These are phyloP conservation scores for Eupithecia tripunctaria DNA, from an alignment of 2,888 invertebrate species.

Conservation along the genomic window DNA sequence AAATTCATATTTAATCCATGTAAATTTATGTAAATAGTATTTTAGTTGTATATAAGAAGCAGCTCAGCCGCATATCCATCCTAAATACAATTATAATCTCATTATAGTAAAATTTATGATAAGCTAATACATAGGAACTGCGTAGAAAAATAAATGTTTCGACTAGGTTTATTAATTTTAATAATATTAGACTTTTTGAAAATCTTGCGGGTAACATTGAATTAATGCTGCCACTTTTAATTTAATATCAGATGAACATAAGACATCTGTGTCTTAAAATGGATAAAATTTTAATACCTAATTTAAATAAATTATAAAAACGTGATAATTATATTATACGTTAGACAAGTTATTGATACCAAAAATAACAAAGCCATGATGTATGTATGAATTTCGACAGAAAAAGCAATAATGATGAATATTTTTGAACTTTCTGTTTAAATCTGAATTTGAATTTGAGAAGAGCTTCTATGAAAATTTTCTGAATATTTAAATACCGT, in stretches of 20 bases:
- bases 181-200: constrained; percentile 12
- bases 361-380: constrained; percentile 51
- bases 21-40: constrained; percentile 70
- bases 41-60: constrained; percentile 60
- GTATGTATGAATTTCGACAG: constrained; percentile 51
- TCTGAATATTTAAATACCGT: background rate
- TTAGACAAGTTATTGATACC: constrained; percentile 54
- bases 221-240: background rate
- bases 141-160: constrained; percentile 44
- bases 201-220: background rate
- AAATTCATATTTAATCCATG: constrained; percentile 51
- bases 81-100: constrained; percentile 66
- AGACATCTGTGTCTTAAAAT: background rate
- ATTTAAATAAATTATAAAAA: background rate
- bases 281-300: background rate
- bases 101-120: constrained; percentile 50
- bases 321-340: constrained; percentile 12
- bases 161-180: constrained; percentile 24
- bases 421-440: constrained; percentile 21
- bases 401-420: constrained; percentile 60
- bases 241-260: background rate
- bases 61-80: constrained; percentile 81
- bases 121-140: constrained; percentile 48
- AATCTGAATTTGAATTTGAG: constrained; percentile 33
- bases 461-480: constrained; percentile 1